Percentiles rank a stretch among this genome's conserved stretches.
Conservation (phyloP, 2,113 vertebrate species). For the Oryzias woworae region DNA sequence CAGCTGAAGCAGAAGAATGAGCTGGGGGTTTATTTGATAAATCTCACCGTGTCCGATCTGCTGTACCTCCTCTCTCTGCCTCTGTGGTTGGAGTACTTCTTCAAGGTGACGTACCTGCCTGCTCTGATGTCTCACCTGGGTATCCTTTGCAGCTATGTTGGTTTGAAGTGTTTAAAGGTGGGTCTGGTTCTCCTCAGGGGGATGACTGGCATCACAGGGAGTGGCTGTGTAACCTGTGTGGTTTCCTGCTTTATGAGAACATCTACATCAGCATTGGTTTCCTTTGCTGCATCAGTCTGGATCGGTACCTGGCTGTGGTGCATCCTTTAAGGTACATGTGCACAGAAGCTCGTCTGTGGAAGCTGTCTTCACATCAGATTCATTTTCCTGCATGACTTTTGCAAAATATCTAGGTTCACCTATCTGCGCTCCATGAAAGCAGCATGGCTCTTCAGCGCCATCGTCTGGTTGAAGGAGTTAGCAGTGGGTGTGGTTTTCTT, state of each 20-base stretch:
- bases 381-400: too few species aligned
- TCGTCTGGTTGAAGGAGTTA: slow-evolving; percentile 92
- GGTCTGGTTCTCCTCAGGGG: slow-evolving; percentile 61
- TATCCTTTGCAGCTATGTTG: too few species aligned
- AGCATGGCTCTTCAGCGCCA: slow-evolving; percentile 75
- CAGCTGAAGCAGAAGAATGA: slow-evolving; percentile 92
- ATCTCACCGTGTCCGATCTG: slow-evolving; percentile 92
- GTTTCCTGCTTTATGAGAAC: slow-evolving; percentile 96
- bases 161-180: too few species aligned
- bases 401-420: slow-evolving; percentile 76
- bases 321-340: slow-evolving; percentile 78
- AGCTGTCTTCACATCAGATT: too few species aligned
- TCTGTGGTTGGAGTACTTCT: slow-evolving; percentile 95
- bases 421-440: slow-evolving; percentile 84
- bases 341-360: not conserved
- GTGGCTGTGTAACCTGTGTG: slow-evolving; percentile 89
- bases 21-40: slow-evolving; percentile 90
- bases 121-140: too few species aligned
- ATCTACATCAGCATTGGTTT: slow-evolving; percentile 97
- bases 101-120: slow-evolving; percentile 70
- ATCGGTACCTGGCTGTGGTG: slow-evolving; percentile 93
- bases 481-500: slow-evolving; percentile 83
- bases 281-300: slow-evolving; percentile 95
- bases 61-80: slow-evolving; percentile 90
- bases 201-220: slow-evolving; percentile 88